phyloP scores from a whole-genome alignment of 2,113 vertebrate genomes.

The Murina feae region DNA sequence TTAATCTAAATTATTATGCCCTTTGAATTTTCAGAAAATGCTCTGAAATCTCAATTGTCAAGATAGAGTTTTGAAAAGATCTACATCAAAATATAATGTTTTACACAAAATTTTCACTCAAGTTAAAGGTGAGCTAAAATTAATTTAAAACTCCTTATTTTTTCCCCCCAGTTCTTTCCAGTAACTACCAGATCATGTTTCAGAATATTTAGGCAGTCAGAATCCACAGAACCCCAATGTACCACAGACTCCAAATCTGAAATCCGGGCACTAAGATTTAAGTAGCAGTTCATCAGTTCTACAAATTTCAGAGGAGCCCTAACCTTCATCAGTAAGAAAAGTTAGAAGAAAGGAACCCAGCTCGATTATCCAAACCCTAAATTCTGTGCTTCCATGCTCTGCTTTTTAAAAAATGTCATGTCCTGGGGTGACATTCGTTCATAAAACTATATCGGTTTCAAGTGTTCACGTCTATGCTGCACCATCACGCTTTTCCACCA shows the following conservation, averaged over 20 bases:
- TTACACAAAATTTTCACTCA: neutral
- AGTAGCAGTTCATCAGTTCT: neutral
- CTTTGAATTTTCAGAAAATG: neutral
- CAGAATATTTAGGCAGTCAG: neutral
- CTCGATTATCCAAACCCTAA: neutral
- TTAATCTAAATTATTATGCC: neutral
- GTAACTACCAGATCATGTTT: neutral
- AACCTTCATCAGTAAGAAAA: neutral
- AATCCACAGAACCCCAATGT: neutral
- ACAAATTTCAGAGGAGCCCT: neutral
- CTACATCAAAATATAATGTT: neutral
- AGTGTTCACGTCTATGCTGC: neutral
- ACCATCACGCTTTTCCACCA: neutral
- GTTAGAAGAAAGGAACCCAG: neutral
- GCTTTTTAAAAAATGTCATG: neutral
- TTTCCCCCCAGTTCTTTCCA: neutral
- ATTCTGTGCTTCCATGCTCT: neutral
- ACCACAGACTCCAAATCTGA: neutral
- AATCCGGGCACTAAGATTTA: neutral
- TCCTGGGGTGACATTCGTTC: neutral
- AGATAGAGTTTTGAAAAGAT: neutral
- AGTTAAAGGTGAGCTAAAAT: conserved; percentile 18
- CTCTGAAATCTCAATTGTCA: neutral
- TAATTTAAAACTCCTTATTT: conserved; percentile 6
- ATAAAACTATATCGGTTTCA: neutral